Evolutionary conservation across 1,140 invertebrate genomes (phyloP), one percentile per base, ranked within the genome.

Genomic region (Cyphomyrmex costatus): DNA sequence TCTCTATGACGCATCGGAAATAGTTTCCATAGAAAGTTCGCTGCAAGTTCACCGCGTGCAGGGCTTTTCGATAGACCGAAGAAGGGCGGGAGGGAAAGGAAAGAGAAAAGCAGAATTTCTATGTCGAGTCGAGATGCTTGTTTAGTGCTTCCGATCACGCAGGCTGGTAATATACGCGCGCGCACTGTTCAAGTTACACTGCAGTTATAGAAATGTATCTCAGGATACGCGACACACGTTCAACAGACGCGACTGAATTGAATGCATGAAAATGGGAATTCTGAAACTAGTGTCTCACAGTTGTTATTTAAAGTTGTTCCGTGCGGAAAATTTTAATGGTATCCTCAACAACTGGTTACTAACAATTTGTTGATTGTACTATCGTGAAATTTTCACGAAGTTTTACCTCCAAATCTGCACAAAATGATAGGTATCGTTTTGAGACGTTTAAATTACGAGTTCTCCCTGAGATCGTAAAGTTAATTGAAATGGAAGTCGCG

Each of bases 101-200:
- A 24, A 49, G 21, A 71, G 53, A 73, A 46, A 49, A 16, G 36
- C 33, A 14, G 68, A 83, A 83, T 73, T 82, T 73, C 66, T 36
- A 58, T 74, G 66, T 73, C 61, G 78, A 70, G 79, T 63, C 14
- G 74, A 63, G 33, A 27, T 27, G 71, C 27, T 53, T 68, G 77
- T 79, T 79, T 74, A 71, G 36, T 19, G 53, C 53, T 73, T 83
- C 58, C 79, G 56, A 83, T 80, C 78, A 70, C 63, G 65, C 33
- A 33, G 53, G 7, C 79, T 82, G 66, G 51, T 56, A 83, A 83
- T 83, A 82, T 58, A 36, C 49, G 51, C 30, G 63, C 36, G 58
- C 65, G 33, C n/a, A 65, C 33, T 82, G 58, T 74, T 82, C 30
- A 83, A 83, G 79, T 83, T 83, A 82, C 66, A 60, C 36, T 42